Conservation (phyloP, 64 coral and sea anemone genomes). For the Exaiptasia diaphana region DNA sequence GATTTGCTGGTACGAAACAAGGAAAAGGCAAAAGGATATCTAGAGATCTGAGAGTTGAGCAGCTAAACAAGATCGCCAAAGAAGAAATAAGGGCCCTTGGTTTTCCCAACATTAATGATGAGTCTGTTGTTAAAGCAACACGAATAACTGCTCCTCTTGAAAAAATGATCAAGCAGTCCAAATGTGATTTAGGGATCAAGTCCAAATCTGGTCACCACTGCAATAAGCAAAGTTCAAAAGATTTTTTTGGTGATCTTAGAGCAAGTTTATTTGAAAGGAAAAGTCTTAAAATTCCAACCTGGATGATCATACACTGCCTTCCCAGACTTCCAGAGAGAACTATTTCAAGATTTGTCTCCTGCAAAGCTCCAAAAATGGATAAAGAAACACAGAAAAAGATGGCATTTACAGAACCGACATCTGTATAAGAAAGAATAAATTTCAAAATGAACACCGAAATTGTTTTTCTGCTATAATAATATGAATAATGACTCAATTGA, state of each 20-base stretch:
- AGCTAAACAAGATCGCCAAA: slow-evolving; percentile 47
- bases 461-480: background rate
- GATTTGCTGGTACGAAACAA: slow-evolving; percentile 46
- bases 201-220: slow-evolving; percentile 12
- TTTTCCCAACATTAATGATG: slow-evolving; percentile 37
- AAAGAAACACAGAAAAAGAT: slow-evolving; percentile 38
- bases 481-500: background rate
- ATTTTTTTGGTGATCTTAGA: slow-evolving; percentile 33
- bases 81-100: slow-evolving; percentile 45
- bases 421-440: slow-evolving; percentile 6
- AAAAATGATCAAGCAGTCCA: slow-evolving; percentile 35
- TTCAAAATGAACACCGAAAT: background rate
- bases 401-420: slow-evolving; percentile 39
- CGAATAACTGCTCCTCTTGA: slow-evolving; percentile 34
- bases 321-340: slow-evolving; percentile 24
- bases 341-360: slow-evolving; percentile 29
- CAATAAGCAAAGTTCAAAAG: slow-evolving; percentile 42
- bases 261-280: slow-evolving; percentile 26
- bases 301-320: background rate
- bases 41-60: slow-evolving; percentile 53
- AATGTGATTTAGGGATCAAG: slow-evolving; percentile 20
- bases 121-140: slow-evolving; percentile 25
- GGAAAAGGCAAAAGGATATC: slow-evolving; percentile 59
- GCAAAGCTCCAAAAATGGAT: slow-evolving; percentile 47
- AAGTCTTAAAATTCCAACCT: slow-evolving; percentile 21